Evolutionary conservation across 2,113 vertebrate genomes (phyloP).

Genomic region (Falco punctatus): DNA sequence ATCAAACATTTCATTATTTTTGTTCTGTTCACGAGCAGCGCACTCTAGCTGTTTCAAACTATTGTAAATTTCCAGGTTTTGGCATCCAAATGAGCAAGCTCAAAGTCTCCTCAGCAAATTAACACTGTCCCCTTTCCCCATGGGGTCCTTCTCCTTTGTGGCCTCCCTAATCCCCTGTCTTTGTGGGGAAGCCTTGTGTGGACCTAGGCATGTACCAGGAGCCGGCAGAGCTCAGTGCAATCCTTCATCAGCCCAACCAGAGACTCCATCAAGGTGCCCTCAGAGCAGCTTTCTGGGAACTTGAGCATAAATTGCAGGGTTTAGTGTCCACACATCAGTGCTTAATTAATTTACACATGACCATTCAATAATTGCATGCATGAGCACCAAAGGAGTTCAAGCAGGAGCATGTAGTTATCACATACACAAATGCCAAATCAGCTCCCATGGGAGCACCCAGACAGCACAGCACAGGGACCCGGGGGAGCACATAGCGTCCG

Average conservation of each 20-base stretch:
- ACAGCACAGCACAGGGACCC: too few species aligned
- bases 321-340: background rate
- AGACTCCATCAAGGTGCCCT: background rate
- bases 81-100: background rate
- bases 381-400: background rate
- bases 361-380: background rate
- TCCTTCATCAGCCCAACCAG: background rate
- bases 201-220: background rate
- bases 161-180: too few species aligned
- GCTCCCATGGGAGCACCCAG: background rate
- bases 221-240: background rate
- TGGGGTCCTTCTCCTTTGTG: background rate
- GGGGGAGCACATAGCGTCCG: accelerated
- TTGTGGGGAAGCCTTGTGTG: accelerated
- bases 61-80: background rate
- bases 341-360: background rate
- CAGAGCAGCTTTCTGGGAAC: background rate
- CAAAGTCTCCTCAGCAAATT: background rate
- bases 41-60: background rate
- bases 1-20: background rate
- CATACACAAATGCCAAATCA: background rate
- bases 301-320: background rate
- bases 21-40: background rate
- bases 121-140: background rate
- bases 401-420: background rate